Evolutionary conservation across 2,888 invertebrate genomes (phyloP).

Genomic region (Maniola hyperantus): DNA sequence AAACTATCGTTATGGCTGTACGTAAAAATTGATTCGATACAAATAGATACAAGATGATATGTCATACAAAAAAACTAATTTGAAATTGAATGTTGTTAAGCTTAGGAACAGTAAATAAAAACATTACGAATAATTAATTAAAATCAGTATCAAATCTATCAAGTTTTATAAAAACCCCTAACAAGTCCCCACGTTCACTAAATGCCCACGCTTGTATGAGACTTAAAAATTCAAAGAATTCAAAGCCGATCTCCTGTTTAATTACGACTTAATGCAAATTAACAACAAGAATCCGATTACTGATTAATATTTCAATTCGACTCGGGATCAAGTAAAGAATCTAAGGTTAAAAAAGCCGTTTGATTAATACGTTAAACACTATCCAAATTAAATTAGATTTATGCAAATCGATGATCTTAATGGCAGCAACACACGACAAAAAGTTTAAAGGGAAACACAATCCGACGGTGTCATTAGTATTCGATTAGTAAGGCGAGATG

Average conservation of each 20-base stretch:
- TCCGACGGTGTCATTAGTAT: constrained; percentile 44
- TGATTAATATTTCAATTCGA: constrained; percentile 46
- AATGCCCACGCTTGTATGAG: constrained; percentile 3
- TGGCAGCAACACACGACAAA: constrained; percentile 70
- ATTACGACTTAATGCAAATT: constrained; percentile 69
- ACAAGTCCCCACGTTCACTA: background rate
- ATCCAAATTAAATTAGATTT: constrained; percentile 65
- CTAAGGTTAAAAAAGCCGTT: constrained; percentile 58
- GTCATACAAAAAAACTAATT: no score
- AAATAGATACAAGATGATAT: no score
- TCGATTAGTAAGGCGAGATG: constrained; percentile 64
- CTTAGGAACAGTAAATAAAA: no score
- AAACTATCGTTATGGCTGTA: no score
- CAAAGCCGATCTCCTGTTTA: constrained; percentile 51
- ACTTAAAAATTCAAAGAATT: background rate
- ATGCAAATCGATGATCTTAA: constrained; percentile 70
- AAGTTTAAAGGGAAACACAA: constrained; percentile 63
- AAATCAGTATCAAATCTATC: no score
- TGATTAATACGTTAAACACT: constrained; percentile 70
- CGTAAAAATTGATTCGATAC: no score
- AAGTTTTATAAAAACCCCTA: background rate
- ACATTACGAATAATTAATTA: no score
- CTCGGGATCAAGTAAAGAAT: constrained; percentile 57
- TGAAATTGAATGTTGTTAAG: no score
- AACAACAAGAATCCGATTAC: constrained; percentile 48